Conservation (phyloP, 2,113 vertebrate genomes). For the Prunella himalayana region DNA sequence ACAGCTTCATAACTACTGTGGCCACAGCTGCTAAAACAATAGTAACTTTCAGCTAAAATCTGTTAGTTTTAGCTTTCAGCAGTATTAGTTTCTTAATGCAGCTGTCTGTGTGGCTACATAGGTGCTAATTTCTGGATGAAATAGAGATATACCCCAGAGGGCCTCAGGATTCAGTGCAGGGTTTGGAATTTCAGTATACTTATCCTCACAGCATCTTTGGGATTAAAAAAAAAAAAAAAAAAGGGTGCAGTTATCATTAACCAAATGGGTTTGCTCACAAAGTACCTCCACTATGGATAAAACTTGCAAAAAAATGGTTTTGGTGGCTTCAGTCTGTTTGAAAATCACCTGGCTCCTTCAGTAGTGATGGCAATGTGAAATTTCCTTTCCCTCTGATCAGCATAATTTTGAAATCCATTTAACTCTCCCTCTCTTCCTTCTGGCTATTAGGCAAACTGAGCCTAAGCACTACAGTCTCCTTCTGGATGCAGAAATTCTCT, state of each 20-base stretch:
- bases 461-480: background rate
- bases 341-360: background rate
- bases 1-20: background rate
- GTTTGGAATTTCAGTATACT: background rate
- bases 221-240: background rate
- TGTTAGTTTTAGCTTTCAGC: background rate
- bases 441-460: background rate
- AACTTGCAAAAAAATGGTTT: background rate
- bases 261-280: background rate
- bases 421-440: background rate
- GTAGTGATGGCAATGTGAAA: background rate
- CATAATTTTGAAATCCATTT: background rate
- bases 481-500: background rate
- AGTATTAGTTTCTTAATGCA: background rate
- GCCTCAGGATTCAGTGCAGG: background rate
- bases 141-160: background rate
- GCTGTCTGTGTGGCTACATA: background rate
- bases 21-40: background rate
- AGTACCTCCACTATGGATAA: background rate
- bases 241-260: background rate
- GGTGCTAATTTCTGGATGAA: background rate
- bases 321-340: background rate
- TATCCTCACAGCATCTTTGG: background rate
- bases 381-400: background rate
- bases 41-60: background rate